A percentile compares a stretch with the other conserved stretches of the same genome.
phyloP scores from a whole-genome alignment of 2,888 invertebrate genomes.

The Helicoverpa assulta region DNA sequence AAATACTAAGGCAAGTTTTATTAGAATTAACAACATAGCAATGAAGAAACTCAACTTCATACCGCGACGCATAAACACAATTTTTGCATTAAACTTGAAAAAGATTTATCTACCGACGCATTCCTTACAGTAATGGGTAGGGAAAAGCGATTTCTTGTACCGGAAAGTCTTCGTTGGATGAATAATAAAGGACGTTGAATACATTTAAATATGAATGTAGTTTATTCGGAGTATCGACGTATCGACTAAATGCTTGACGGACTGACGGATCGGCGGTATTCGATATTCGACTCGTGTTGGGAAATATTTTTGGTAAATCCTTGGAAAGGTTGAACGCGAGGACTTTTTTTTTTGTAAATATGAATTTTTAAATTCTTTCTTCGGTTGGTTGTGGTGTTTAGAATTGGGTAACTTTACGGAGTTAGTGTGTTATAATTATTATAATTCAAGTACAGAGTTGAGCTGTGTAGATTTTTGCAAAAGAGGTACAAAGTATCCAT shows the following conservation, averaged over 20 bases:
- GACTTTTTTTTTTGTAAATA: neutral
- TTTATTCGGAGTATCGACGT: conserved; percentile 56
- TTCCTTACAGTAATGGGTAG: conserved; percentile 71
- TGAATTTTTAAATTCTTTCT: too few species aligned
- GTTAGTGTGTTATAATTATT: too few species aligned
- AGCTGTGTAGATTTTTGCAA: too few species aligned
- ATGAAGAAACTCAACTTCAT: conserved; percentile 47
- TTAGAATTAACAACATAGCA: conserved; percentile 16
- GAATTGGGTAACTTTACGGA: too few species aligned
- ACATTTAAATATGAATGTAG: conserved; percentile 72
- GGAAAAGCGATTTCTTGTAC: conserved; percentile 74
- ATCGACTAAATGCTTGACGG: conserved; percentile 52
- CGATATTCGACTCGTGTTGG: conserved; percentile 27
- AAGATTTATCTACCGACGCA: conserved; percentile 73
- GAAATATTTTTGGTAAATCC: conserved; percentile 16
- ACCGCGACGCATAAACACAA: conserved; percentile 68
- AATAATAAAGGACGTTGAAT: conserved; percentile 70
- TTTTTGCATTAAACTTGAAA: conserved; percentile 76
- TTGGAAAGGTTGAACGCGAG: neutral
- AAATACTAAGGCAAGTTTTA: conserved; percentile 6
- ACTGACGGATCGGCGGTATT: conserved; percentile 27
- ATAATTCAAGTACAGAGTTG: too few species aligned
- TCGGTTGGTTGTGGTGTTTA: too few species aligned
- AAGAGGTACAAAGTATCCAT: too few species aligned
- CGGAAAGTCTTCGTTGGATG: conserved; percentile 68